A percentile compares a stretch with the other conserved stretches of the same genome.
Evolutionary conservation across 2,113 vertebrate species (phyloP).

Genomic region (Lycaon pictus): DNA sequence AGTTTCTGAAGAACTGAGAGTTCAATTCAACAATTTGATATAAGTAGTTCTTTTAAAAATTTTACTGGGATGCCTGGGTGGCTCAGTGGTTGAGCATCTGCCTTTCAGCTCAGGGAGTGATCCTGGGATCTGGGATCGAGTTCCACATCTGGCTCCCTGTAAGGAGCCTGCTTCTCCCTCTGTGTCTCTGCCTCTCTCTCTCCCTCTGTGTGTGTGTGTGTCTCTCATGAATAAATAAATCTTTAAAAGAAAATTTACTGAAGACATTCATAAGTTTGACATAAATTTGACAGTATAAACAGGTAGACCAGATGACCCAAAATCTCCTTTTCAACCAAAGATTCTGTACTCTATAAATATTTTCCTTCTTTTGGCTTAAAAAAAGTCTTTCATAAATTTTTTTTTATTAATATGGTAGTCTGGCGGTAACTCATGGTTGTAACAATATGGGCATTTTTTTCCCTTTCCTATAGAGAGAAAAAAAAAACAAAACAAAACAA

Average conservation of each 20-base stretch:
- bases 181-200: too few species aligned
- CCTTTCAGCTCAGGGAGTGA: too few species aligned
- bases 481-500: not conserved
- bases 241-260: not conserved
- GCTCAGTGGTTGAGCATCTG: too few species aligned
- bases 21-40: slow-evolving; percentile 18
- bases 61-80: not conserved
- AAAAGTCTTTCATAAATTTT: not conserved
- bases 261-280: not conserved
- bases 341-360: not conserved
- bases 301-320: not conserved
- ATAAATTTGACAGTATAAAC: not conserved
- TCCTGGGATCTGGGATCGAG: too few species aligned
- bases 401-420: not conserved
- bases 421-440: not conserved
- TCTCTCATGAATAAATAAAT: too few species aligned
- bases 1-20: not conserved
- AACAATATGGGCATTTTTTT: not conserved
- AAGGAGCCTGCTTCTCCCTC: too few species aligned
- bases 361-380: not conserved
- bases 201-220: too few species aligned
- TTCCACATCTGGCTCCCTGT: too few species aligned
- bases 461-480: not conserved
- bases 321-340: not conserved
- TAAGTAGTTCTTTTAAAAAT: not conserved